phyloP scores from a whole-genome alignment of 2,113 vertebrate species.

The Puntigrus tetrazona region DNA sequence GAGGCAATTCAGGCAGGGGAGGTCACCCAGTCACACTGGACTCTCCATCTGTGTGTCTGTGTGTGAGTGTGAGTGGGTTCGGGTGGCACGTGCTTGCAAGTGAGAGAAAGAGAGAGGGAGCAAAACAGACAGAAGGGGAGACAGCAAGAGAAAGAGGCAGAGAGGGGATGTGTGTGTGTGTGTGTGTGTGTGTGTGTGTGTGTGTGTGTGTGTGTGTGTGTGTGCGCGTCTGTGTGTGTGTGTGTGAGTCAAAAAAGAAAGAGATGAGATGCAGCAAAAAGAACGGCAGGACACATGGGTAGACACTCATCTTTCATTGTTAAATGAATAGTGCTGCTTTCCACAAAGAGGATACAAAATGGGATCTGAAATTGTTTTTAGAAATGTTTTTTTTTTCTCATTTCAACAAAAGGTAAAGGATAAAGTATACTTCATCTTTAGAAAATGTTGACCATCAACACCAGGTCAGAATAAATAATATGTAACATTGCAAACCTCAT shows the following conservation, averaged over 20 bases:
- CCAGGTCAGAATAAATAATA: background rate
- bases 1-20: constrained; percentile 64
- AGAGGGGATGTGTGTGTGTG: background rate
- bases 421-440: background rate
- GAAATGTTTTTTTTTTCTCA: background rate
- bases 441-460: background rate
- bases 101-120: constrained; percentile 21
- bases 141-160: background rate
- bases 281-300: background rate
- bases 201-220: background rate
- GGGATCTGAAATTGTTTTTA: background rate
- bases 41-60: constrained; percentile 50
- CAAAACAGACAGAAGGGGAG: constrained; percentile 2
- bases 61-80: constrained; percentile 53
- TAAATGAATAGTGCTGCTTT: background rate
- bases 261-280: background rate
- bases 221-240: background rate
- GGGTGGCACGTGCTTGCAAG: constrained; percentile 52
- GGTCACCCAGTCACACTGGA: constrained; percentile 64
- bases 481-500: background rate
- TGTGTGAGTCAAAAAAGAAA: background rate
- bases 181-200: background rate
- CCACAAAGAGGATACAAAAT: background rate
- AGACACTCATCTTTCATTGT: background rate
- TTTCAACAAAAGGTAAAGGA: background rate